A percentile compares a stretch with the other conserved stretches of the same genome.
These are phyloP conservation scores for Misgurnus mizolepis DNA, from an alignment of 2,113 vertebrate genomes.

Conservation along the genomic window DNA sequence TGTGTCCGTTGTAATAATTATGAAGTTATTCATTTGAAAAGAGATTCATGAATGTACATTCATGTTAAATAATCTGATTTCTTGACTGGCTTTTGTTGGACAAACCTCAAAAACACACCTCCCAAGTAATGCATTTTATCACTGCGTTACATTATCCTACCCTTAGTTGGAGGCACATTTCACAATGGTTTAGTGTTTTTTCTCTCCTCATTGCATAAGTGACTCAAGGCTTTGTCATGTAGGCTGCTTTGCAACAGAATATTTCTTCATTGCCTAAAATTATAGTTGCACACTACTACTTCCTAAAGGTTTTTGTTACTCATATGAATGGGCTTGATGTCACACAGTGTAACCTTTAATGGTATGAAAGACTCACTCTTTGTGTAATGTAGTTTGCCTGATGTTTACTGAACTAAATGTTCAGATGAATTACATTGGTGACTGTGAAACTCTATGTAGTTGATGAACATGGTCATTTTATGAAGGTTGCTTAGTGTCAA, in stretches of 20 bases:
- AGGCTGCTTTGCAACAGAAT: not conserved
- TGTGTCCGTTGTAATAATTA: no score
- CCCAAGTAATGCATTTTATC: no score
- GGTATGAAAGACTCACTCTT: not conserved
- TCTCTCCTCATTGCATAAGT: not conserved
- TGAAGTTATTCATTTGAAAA: no score
- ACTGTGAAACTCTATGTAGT: not conserved
- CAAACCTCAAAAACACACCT: no score
- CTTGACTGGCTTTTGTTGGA: no score
- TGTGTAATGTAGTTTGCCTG: not conserved
- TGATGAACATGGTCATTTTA: not conserved
- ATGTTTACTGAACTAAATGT: not conserved
- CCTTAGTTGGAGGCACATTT: no score
- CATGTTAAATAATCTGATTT: no score
- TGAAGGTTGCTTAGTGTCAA: not conserved
- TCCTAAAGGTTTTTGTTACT: not conserved
- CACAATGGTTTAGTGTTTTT: not conserved
- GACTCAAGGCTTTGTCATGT: not conserved
- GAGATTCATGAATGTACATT: no score
- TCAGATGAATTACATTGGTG: not conserved
- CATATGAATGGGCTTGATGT: not conserved
- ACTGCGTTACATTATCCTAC: no score
- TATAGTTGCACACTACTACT: not conserved
- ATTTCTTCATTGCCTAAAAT: not conserved
- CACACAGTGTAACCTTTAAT: slow-evolving; percentile 14